Evolutionary conservation across 2,797 vertebrate species (phyloP).

Genomic region (Pteronotus mesoamericanus): DNA sequence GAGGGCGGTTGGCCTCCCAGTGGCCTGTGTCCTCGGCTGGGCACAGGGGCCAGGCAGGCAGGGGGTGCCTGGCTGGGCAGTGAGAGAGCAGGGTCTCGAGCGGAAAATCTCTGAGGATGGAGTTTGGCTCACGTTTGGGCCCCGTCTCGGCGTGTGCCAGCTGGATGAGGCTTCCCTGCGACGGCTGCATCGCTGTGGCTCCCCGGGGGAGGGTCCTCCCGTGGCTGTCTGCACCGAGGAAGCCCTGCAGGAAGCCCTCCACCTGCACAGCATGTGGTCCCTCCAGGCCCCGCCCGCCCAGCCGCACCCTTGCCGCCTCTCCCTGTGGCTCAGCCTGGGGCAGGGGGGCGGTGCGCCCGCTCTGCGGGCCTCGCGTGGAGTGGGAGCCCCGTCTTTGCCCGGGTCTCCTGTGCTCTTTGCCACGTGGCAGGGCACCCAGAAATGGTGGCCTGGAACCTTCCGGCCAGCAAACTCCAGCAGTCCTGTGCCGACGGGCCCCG

Average conservation of each 20-base stretch:
- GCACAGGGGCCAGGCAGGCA: rapidly evolving
- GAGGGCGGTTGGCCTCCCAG: rapidly evolving
- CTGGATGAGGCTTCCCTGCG: background rate
- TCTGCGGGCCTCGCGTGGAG: rapidly evolving
- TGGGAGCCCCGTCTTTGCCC: background rate
- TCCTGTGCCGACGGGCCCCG: background rate
- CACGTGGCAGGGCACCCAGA: background rate
- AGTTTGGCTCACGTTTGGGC: background rate
- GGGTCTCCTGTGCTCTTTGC: background rate
- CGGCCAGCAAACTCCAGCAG: background rate
- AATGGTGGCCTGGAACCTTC: background rate
- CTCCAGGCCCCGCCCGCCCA: background rate
- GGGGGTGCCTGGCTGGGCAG: rapidly evolving
- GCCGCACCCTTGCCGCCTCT: background rate
- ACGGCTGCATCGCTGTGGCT: rapidly evolving
- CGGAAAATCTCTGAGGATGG: background rate
- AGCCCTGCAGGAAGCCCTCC: background rate
- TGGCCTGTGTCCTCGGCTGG: background rate
- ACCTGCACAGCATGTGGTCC: rapidly evolving
- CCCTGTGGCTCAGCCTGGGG: background rate
- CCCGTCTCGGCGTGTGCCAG: rapidly evolving
- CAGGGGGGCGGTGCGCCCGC: background rate
- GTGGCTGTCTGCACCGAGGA: rapidly evolving
- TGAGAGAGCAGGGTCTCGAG: background rate
- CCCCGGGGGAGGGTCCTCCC: background rate